Evolutionary conservation across 2,113 vertebrate species (phyloP), one percentile per base, ranked within the genome.

Genomic region (Equus przewalskii): DNA sequence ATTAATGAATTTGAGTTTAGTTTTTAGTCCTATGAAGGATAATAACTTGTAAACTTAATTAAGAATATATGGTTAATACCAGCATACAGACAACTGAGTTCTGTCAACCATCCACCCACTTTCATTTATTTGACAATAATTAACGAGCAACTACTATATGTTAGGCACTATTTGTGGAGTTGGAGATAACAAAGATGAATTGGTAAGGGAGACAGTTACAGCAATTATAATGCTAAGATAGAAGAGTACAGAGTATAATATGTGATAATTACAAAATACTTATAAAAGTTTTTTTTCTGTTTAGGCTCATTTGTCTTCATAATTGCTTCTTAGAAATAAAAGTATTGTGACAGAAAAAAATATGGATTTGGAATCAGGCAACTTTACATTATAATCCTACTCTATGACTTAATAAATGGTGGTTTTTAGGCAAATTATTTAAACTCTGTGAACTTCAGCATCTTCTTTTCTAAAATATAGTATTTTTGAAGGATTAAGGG

Each of bases 321-420:
- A 72, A 72, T 6, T 70, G 7, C 54, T 73, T 86, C 54, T 65
- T 16, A 91, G 65, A 90, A 85, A 97, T 69, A 75, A 95, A 89
- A 62, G 86, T n/a, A 89, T 24, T 84, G 2, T 89, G 36, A 96
- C 1, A 89, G 58, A 87, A 94, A 91, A 91, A 73, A 80, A 89
- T 21, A 72, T 16, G 9, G 15, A 91, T 62, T 76, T 93, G 41
- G 28, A 81, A 58, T n/a, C 5, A 81, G 21, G 62, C 7, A 85
- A 92, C 73, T 78, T 69, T 70, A 28, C n/a, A 33, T 41, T 73
- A 11, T 90, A 85, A 90, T 81, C 22, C 44, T 78, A 82, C 28
- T 92, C 36, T 89, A 21, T 41, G 33, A 88, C 24, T 89, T 60
- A 92, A 41, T 84, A 60, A 73, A 60, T 80, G 4, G 75, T 49